Conservation (phyloP, 2,113 vertebrate species). For the Xyliphius kryptos region DNA sequence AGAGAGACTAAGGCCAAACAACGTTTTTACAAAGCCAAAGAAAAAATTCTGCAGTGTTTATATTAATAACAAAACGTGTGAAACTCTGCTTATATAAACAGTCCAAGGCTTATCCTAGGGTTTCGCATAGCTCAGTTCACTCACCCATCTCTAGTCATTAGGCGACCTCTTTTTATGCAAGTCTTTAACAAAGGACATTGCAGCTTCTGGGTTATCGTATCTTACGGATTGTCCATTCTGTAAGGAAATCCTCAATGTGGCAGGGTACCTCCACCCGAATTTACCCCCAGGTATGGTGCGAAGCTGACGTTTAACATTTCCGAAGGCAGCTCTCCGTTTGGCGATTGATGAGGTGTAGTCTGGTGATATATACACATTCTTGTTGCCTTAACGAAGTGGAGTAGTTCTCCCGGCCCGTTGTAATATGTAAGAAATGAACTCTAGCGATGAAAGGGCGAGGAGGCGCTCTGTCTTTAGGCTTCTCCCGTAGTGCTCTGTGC, state of each 20-base stretch:
- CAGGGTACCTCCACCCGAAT: neutral
- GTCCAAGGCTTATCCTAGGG: neutral
- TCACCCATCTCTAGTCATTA: neutral
- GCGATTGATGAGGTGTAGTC: too few relatives aligned
- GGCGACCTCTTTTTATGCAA: neutral
- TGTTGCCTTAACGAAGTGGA: too few relatives aligned
- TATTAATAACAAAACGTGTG: too few relatives aligned
- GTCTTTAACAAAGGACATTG: neutral
- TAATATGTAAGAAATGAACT: too few relatives aligned
- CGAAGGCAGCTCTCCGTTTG: too few relatives aligned
- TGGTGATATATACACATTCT: too few relatives aligned
- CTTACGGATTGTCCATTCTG: neutral
- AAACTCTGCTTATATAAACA: too few relatives aligned
- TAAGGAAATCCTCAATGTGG: neutral
- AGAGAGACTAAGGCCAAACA: neutral
- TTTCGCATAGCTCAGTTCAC: neutral
- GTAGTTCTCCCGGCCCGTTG: too few relatives aligned
- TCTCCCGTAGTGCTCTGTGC: too few relatives aligned
- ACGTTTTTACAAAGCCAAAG: neutral
- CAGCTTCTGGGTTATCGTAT: neutral
- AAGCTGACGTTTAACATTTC: slow-evolving; percentile 1
- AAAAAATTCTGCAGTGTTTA: neutral
- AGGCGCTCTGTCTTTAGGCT: too few relatives aligned
- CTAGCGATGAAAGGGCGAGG: too few relatives aligned
- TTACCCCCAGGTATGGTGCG: neutral